These are phyloP conservation scores for Thymelicus acteon DNA, from an alignment of 2,888 invertebrate species.

Conservation along the genomic window DNA sequence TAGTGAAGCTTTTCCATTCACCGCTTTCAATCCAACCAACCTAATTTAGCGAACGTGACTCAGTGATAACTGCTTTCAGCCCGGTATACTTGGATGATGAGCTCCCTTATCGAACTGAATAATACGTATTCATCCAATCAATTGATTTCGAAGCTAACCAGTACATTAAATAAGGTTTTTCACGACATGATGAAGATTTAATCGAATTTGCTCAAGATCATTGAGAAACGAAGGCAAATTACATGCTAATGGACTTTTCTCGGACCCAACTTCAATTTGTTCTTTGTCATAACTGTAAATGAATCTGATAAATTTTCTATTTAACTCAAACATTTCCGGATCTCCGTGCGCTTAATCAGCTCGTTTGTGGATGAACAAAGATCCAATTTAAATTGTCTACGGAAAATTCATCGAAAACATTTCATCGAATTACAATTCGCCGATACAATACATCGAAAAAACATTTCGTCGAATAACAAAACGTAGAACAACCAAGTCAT, in stretches of 20 bases:
- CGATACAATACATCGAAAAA: too few relatives aligned
- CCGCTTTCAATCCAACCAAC: slow-evolving; percentile 6
- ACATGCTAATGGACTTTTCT: slow-evolving; percentile 65
- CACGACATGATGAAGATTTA: slow-evolving; percentile 56
- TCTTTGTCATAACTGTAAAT: slow-evolving; percentile 55
- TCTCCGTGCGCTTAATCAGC: slow-evolving; percentile 24
- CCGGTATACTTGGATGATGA: background rate
- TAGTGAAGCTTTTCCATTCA: slow-evolving; percentile 16
- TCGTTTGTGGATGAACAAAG: slow-evolving; percentile 1
- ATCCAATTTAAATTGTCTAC: background rate
- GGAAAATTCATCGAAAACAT: too few relatives aligned
- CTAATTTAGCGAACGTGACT: slow-evolving; percentile 13
- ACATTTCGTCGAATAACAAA: too few relatives aligned
- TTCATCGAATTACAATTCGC: too few relatives aligned
- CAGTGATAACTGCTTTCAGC: slow-evolving; percentile 15
- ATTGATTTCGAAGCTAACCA: slow-evolving; percentile 15
- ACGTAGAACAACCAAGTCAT: too few relatives aligned
- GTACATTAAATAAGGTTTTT: slow-evolving; percentile 44
- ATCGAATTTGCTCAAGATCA: slow-evolving; percentile 61
- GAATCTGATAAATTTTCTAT: slow-evolving; percentile 40
- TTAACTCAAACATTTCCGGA: slow-evolving; percentile 20
- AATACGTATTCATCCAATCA: slow-evolving; percentile 23
- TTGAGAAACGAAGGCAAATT: slow-evolving; percentile 60
- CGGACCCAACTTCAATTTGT: slow-evolving; percentile 53
- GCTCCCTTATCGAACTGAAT: slow-evolving; percentile 4